Base-by-base conservation (phyloP, 2,797 vertebrate genomes). In the Paratrypauchen microcephalus region DNA sequence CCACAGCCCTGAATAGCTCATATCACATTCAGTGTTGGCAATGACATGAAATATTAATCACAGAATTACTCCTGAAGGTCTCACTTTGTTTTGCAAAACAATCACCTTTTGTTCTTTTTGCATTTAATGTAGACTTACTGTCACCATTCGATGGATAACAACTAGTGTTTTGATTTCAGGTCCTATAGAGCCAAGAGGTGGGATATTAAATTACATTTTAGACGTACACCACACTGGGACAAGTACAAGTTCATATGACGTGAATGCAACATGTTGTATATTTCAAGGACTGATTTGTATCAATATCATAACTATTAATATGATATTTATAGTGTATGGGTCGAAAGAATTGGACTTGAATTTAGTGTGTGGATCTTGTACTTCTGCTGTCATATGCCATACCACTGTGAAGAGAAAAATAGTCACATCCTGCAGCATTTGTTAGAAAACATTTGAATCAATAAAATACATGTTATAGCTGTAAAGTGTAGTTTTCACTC, bases 41-140 rank as follows among this genome's bases (percentile, higher is more conserved):
- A 39, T 41, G 11, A 16, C 50, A 79, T 83, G 52, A 79, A 81
- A 80, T 73, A 86, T 88, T 79, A 41, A 86, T 82, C 55, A 71
- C 54, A 45, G 41, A 68, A 76, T 66, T 21, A 39, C 52, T 66
- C 65, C n/a, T 39, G 50, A 73, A 64, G 74, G 61, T 66, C 56
- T 74, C 50, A 50, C 57, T 6, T 48, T 69, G 45, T 30, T 61
- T 64, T 69, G 23, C 7, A 56, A 50, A 24, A 68, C 56, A 63
- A 48, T 32, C 57, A 39, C 41, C n/a, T 66, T 70, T 21, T 65
- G 69, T 8, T 56, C n/a, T 66, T 70, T 65, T 67, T 8, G 54
- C 32, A 21, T 59, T n/a, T 19, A 18, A 4, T 66, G 2, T 45
- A 5, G 7, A 54, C 4, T 36, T 23, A 59, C 11, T 47, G 1